Evolutionary conservation across 2,113 vertebrate species (phyloP), one percentile per base, ranked within the genome.

Genomic region (Mugil cephalus): DNA sequence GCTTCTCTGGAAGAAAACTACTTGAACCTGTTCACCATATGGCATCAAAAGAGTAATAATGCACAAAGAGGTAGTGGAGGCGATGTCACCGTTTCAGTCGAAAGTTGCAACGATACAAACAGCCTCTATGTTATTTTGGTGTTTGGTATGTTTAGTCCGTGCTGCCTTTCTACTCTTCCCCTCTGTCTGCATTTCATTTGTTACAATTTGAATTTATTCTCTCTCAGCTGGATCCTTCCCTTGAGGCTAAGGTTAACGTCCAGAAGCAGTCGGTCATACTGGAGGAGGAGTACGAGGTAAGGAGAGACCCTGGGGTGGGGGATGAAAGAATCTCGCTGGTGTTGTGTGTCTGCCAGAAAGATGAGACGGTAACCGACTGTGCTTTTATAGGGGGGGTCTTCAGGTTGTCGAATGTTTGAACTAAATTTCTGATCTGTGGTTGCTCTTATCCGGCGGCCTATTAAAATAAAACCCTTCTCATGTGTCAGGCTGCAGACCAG

Each of bases 211-310:
- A 35, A 21, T 21, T 17, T 60, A 3, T 53, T 65, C 42, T 1
- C 3, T 5, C 64, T 55, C 77, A 92, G 92, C 53, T 93, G 69
- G 88, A 91, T 80, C 92, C 90, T 14, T 74, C 87, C 0, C 84
- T 93, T 59, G 82, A 85, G 77, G 87, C 87, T 43, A 87, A 67
- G 59, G 80, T 92, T 74, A 56, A 85, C 35, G 0, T 45, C 3
- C 17, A 82, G 75, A 85, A 9, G 62, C 92, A 90, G 86, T 10
- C 82, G 0, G 74, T 55, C 59, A 77, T 90, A 1, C 89, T 99
- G 90, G 95, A 98, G 84, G 95, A 96, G 47, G 96, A 98, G 83
- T 99, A 96, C 18, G 84, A 96, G 96, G 97, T 98, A 66, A 72
- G 77, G n/a, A 18, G 55, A 51, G 47, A 52, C 17, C 38, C 1